Evolutionary conservation across 2,797 vertebrate genomes (phyloP).

Genomic region (Otolemur crassicaudatus): DNA sequence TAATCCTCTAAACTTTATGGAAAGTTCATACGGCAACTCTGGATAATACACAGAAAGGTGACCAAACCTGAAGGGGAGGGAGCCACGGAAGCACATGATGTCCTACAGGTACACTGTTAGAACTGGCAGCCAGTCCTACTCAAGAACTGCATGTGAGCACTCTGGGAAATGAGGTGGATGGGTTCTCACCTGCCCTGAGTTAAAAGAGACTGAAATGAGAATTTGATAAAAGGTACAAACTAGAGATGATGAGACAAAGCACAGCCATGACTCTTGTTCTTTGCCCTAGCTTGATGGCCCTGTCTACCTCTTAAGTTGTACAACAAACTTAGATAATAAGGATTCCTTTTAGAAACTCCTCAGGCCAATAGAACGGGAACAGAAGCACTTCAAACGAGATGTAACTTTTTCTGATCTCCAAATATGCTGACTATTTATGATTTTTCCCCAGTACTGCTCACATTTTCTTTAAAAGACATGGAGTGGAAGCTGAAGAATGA

Average conservation of each 20-base stretch:
- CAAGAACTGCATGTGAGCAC: background rate
- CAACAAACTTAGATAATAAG: background rate
- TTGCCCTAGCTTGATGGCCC: background rate
- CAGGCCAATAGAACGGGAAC: background rate
- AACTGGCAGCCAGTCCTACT: background rate
- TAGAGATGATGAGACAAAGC: constrained; percentile 36
- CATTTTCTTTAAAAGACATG: background rate
- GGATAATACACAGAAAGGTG: background rate
- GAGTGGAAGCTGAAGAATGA: background rate
- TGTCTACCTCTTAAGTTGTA: background rate
- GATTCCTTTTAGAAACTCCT: constrained; percentile 26
- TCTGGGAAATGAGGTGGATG: background rate
- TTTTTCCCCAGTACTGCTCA: background rate
- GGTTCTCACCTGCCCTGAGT: background rate
- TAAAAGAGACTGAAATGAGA: background rate
- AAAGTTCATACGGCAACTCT: background rate
- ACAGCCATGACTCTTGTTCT: background rate
- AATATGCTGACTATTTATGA: background rate
- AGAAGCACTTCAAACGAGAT: background rate
- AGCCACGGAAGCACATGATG: background rate
- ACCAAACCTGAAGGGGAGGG: background rate
- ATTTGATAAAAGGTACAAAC: background rate
- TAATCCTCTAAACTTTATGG: constrained; percentile 31
- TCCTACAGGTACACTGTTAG: background rate
- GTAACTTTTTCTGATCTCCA: background rate